A percentile compares a stretch with the other conserved stretches of the same genome.
These are phyloP conservation scores for Typhlichthys subterraneus DNA, from an alignment of 2,797 vertebrate genomes.

Conservation along the genomic window DNA sequence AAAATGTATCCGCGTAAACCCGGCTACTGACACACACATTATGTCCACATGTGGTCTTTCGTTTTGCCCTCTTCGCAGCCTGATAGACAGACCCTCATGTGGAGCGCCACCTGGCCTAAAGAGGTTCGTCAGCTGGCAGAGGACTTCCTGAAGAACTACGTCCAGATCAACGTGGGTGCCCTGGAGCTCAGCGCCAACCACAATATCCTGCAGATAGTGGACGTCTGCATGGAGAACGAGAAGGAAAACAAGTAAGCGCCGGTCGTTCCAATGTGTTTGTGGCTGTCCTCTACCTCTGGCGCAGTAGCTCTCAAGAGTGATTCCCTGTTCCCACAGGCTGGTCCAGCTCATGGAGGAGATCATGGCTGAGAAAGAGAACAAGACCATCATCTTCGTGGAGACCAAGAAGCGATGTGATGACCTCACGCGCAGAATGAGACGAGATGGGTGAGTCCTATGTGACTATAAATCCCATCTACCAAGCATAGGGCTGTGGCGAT, in stretches of 20 bases:
- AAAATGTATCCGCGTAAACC: too few species aligned
- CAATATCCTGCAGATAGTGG: slow-evolving; percentile 96
- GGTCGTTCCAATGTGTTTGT: not conserved
- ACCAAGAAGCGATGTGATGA: slow-evolving; percentile 97
- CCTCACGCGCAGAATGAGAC: slow-evolving; percentile 94
- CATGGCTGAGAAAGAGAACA: slow-evolving; percentile 98
- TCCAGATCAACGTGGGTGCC: slow-evolving; percentile 95
- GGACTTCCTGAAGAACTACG: slow-evolving; percentile 92
- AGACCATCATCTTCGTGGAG: slow-evolving; percentile 97
- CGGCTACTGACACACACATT: too few species aligned
- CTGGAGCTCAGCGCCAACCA: slow-evolving; percentile 95
- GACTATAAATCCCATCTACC: not conserved
- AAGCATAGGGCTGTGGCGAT: too few species aligned
- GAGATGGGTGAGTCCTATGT: slow-evolving; percentile 85
- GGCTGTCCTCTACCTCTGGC: slow-evolving; percentile 6
- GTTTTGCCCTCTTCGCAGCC: slow-evolving; percentile 73
- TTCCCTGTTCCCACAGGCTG: slow-evolving; percentile 69
- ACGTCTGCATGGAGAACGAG: slow-evolving; percentile 93
- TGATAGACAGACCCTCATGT: slow-evolving; percentile 96
- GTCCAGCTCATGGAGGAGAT: slow-evolving; percentile 98
- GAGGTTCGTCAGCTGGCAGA: slow-evolving; percentile 95
- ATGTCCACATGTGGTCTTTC: not conserved
- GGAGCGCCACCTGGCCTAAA: slow-evolving; percentile 98
- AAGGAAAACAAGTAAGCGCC: slow-evolving; percentile 91
- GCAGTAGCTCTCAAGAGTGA: not conserved